phyloP scores from a whole-genome alignment of 2,888 invertebrate species.

The Taphrorychus bicolor region DNA sequence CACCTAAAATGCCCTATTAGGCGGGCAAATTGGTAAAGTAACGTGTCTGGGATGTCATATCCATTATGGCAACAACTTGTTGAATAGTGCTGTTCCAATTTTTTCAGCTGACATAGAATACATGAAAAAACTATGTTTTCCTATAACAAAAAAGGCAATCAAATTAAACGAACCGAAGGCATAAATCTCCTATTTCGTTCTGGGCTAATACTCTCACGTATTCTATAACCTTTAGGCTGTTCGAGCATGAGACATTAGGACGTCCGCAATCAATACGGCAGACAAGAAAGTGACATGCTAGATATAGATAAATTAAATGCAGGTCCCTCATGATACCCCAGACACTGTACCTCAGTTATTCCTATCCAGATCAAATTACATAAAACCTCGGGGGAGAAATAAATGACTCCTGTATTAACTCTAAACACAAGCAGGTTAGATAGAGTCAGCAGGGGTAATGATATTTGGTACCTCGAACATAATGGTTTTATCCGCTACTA shows the following conservation, averaged over 20 bases:
- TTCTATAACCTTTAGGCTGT: neutral
- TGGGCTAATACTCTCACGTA: neutral
- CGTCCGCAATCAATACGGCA: neutral
- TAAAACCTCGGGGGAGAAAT: slow-evolving; percentile 5
- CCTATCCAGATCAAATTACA: slow-evolving; percentile 14
- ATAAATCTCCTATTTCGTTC: neutral
- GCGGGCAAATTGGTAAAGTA: too few relatives aligned
- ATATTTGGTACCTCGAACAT: neutral
- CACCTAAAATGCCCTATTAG: too few relatives aligned
- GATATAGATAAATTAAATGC: slow-evolving; percentile 9
- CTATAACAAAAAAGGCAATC: neutral
- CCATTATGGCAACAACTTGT: too few relatives aligned
- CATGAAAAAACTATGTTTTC: too few relatives aligned
- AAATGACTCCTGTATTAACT: slow-evolving; percentile 5
- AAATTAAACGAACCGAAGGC: neutral
- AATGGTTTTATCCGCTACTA: neutral
- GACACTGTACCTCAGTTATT: slow-evolving; percentile 9
- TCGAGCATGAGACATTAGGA: slow-evolving; percentile 6
- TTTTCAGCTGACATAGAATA: too few relatives aligned
- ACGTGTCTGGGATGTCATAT: too few relatives aligned
- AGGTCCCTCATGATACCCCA: neutral
- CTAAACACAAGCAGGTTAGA: slow-evolving; percentile 4
- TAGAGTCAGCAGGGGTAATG: neutral
- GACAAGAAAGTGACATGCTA: slow-evolving; percentile 6
- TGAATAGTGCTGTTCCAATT: too few relatives aligned